Percentiles rank a stretch among this genome's conserved stretches.
phyloP scores from a whole-genome alignment of 2,113 vertebrate genomes.

The Leucosticte australis region DNA sequence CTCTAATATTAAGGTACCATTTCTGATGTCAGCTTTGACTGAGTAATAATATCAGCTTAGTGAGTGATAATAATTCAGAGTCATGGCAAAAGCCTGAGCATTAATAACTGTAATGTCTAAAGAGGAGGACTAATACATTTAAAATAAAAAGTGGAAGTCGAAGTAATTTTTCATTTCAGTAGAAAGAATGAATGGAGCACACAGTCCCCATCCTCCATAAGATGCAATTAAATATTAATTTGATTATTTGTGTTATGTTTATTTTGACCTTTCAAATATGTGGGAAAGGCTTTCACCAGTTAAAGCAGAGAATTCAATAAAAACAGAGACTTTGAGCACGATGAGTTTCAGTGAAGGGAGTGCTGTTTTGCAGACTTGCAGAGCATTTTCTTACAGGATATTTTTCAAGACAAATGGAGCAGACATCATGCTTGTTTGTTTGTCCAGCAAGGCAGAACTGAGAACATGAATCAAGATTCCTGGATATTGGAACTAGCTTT shows the following conservation, averaged over 20 bases:
- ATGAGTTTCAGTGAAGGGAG: background rate
- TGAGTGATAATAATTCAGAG: slow-evolving; percentile 56
- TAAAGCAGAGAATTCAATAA: background rate
- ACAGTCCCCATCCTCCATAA: background rate
- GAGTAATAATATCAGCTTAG: slow-evolving; percentile 27
- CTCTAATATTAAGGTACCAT: slow-evolving; percentile 16
- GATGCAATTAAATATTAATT: slow-evolving; percentile 26
- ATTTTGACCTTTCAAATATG: background rate
- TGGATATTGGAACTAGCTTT: background rate
- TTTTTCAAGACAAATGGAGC: background rate
- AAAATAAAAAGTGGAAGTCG: slow-evolving; percentile 35
- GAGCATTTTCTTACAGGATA: background rate
- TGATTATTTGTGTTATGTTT: background rate
- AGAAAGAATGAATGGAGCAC: slow-evolving; percentile 13
- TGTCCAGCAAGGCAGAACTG: background rate
- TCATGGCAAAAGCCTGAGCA: background rate
- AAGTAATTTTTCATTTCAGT: slow-evolving; percentile 39
- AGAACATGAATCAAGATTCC: background rate
- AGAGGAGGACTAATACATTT: slow-evolving; percentile 27
- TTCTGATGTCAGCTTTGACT: slow-evolving; percentile 50
- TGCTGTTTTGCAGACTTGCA: background rate
- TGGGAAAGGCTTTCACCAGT: background rate
- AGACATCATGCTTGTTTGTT: background rate
- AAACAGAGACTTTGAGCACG: background rate
- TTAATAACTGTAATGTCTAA: slow-evolving; percentile 45